phyloP scores from a whole-genome alignment of 30 jellyfish, hydroid and myxozoan species.

The Calvadosia cruxmelitensis region DNA sequence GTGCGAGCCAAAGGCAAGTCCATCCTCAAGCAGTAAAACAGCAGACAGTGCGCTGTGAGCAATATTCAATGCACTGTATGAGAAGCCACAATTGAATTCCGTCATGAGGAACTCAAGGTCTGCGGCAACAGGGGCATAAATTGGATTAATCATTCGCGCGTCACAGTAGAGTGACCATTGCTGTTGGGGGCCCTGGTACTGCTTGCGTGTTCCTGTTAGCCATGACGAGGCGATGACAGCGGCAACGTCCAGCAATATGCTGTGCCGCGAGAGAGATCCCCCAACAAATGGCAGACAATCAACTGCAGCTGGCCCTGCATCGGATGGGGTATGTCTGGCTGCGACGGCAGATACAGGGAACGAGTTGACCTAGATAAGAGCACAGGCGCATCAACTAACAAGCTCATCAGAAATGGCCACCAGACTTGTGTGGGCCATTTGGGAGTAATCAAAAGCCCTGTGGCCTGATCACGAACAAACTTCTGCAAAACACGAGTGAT shows the following conservation, averaged over 20 bases:
- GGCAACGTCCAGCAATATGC: too few relatives aligned
- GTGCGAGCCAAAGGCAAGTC: background rate
- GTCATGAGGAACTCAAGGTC: background rate
- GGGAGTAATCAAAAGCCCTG: background rate
- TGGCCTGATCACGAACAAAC: background rate
- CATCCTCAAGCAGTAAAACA: background rate
- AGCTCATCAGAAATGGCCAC: background rate
- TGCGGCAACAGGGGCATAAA: background rate
- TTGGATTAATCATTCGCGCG: background rate
- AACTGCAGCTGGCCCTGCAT: background rate
- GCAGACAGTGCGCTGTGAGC: background rate
- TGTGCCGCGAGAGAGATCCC: too few relatives aligned
- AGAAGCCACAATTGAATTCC: background rate
- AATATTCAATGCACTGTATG: background rate
- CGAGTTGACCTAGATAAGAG: background rate
- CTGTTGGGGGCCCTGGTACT: background rate
- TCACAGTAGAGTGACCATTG: background rate
- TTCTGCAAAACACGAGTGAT: background rate
- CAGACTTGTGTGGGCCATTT: background rate
- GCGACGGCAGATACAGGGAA: background rate
- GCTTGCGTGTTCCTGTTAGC: background rate
- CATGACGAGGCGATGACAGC: background rate
- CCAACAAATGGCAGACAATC: background rate
- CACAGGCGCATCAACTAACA: background rate
- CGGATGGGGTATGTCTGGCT: background rate